Conservation (phyloP, 2,797 vertebrate genomes). For the Sebastes melanostomus region DNA sequence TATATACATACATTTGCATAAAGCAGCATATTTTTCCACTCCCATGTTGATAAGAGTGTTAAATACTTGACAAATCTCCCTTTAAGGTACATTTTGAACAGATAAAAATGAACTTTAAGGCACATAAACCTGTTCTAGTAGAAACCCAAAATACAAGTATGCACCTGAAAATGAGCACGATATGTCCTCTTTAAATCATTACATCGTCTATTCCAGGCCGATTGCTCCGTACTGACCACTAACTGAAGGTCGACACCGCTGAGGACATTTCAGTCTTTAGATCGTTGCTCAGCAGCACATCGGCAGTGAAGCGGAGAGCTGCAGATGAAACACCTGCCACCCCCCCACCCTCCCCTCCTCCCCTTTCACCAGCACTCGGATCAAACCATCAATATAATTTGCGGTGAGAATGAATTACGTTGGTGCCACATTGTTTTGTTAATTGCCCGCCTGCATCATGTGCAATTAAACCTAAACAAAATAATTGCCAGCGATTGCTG, state of each 20-base stretch:
- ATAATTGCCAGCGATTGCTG: slow-evolving; percentile 49
- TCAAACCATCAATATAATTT: slow-evolving; percentile 45
- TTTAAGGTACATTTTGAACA: too few species aligned
- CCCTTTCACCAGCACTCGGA: slow-evolving; percentile 3
- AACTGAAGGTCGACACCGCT: background rate
- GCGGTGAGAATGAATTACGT: slow-evolving; percentile 39
- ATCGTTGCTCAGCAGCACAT: slow-evolving; percentile 12
- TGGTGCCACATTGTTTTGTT: slow-evolving; percentile 53
- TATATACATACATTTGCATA: too few species aligned
- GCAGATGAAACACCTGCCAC: slow-evolving; percentile 44
- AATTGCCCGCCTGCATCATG: slow-evolving; percentile 60
- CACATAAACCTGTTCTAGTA: too few species aligned
- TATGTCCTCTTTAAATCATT: background rate
- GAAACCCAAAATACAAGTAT: too few species aligned
- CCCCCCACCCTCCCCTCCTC: rapidly evolving
- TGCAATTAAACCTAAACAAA: slow-evolving; percentile 66
- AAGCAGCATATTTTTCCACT: rapidly evolving
- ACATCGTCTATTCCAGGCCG: background rate
- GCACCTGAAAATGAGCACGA: too few species aligned
- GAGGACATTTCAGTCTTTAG: background rate
- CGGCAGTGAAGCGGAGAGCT: slow-evolving; percentile 2
- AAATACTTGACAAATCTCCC: too few species aligned
- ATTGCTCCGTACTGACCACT: background rate
- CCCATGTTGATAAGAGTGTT: too few species aligned
- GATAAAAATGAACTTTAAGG: too few species aligned